Base-by-base conservation (phyloP, 2,113 vertebrate genomes). In the Oryzias woworae region DNA sequence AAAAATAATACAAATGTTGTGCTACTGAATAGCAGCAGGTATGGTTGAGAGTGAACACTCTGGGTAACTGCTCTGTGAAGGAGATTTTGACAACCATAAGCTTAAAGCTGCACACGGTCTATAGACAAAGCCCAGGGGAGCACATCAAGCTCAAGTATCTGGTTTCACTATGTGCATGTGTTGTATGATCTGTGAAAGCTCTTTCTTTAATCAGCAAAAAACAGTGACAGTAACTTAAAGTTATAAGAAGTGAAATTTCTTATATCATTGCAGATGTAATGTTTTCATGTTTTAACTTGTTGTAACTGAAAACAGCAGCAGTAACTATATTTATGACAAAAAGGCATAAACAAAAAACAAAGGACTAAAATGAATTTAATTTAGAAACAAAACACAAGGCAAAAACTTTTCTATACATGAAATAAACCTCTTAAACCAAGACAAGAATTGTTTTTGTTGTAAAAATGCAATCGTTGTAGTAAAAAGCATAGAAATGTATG, bases 51-150 rank as follows among this genome's bases (percentile, higher is more conserved):
- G 54, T 5, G 53, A 62, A 54, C 53, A 47, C 13, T 20, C 4
- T 28, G 47, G 43, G n/a, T 31, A 58, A 43, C 53, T 23, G 56
- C 48, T 60, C 18, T 56, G 54, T 47, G 14, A 62, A 14, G 66
- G 17, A 44, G 48, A 51, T 42, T 68, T 53, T 81, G 73, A 81
- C 70, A 79, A 59, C 58, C 55, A 69, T 58, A 55, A 70, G 44
- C 71, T 63, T 42, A 24, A 46, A 61, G 55, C 69, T 76, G 59
- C 70, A 66, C 14, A 18, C 78, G 66, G 58, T 57, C 4, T 16
- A 72, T 18, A 73, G 69, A 80, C 62, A 66, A 75, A 57, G 76
- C 79, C 72, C 76, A 16, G 6, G 74, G 72, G 71, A 73, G 55
- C 75, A 56, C 58, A 75, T 78, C 70, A 66, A 66, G 63, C 61